Evolutionary conservation across 2,113 vertebrate genomes (phyloP).

Genomic region (Ploceus nigricollis): DNA sequence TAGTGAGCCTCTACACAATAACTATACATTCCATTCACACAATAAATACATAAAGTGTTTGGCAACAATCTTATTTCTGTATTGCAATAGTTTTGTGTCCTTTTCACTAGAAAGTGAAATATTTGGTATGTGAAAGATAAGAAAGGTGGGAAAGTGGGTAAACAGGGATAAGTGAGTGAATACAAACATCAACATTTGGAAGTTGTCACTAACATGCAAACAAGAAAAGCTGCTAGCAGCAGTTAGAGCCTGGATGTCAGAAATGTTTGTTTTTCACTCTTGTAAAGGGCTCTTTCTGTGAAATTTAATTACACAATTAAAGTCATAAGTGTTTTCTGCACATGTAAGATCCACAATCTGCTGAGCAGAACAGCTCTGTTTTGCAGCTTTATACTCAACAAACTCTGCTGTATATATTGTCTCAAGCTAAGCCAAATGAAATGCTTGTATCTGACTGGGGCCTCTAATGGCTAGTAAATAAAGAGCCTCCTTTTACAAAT

Average conservation of each 20-base stretch:
- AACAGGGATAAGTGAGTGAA: neutral
- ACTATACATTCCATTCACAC: neutral
- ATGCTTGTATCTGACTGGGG: neutral
- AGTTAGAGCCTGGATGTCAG: neutral
- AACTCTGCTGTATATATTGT: neutral
- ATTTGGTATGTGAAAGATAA: neutral
- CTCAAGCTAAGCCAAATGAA: neutral
- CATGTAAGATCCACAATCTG: neutral
- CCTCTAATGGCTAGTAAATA: neutral
- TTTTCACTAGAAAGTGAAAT: neutral
- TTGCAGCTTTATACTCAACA: neutral
- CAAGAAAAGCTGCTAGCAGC: neutral
- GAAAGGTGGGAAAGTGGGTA: neutral
- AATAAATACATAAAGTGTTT: neutral
- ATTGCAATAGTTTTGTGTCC: neutral
- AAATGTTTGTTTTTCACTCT: neutral
- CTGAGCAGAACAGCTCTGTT: neutral
- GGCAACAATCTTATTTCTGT: neutral
- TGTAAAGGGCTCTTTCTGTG: neutral
- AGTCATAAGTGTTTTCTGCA: neutral
- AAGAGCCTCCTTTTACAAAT: neutral
- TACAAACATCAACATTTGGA: neutral
- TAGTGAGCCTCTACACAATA: neutral
- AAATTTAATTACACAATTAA: neutral
- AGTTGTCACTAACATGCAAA: neutral